Evolutionary conservation across 2,113 vertebrate species (phyloP).

Genomic region (Cryptomyrus ogoouensis): DNA sequence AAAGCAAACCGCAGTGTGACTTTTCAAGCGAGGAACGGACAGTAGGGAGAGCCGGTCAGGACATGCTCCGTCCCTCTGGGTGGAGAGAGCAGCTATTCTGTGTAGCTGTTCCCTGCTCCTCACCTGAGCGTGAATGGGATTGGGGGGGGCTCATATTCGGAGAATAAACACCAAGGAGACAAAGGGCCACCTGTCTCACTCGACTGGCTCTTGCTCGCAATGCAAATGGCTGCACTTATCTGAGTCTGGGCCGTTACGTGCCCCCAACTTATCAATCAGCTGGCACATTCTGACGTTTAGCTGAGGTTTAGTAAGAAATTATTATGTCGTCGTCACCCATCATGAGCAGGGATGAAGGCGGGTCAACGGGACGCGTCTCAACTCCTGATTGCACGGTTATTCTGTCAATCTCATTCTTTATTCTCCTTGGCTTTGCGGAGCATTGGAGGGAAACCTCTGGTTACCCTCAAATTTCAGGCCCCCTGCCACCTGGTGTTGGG

Average conservation of each 20-base stretch:
- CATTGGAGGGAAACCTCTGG: neutral
- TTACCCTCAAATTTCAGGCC: neutral
- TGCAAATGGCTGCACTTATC: conserved; percentile 57
- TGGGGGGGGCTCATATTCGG: conserved; percentile 38
- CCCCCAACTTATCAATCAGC: neutral
- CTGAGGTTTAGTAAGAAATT: neutral
- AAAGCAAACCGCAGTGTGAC: neutral
- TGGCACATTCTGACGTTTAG: neutral
- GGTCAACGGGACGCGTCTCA: neutral
- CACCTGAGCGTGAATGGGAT: conserved; percentile 22
- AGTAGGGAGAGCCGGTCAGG: neutral
- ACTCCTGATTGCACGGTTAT: neutral
- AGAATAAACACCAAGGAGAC: conserved; percentile 55
- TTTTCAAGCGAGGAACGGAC: conserved; percentile 28
- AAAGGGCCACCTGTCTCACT: conserved; percentile 54
- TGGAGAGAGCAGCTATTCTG: conserved; percentile 34
- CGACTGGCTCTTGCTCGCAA: conserved; percentile 61
- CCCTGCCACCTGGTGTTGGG: neutral
- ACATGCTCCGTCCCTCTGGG: neutral
- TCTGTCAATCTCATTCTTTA: neutral
- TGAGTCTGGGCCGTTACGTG: conserved; percentile 38
- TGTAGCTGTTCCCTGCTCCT: conserved; percentile 46
- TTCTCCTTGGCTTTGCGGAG: neutral
- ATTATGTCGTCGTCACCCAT: neutral
- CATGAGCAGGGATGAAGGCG: neutral